Conservation (phyloP, 2,888 invertebrate genomes). For the Sympetrum striolatum region DNA sequence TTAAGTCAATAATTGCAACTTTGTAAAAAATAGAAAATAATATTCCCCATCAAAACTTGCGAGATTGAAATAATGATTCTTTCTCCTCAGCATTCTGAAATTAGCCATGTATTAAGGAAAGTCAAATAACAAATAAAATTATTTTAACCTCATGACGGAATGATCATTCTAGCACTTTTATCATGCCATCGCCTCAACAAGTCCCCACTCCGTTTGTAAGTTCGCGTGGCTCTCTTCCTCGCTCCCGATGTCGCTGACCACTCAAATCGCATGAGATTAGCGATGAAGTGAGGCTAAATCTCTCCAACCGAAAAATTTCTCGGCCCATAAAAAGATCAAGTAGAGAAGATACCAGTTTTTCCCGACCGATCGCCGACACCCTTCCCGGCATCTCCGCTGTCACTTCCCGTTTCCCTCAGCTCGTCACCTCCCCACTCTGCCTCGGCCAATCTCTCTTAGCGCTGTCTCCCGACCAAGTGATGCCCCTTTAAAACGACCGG, state of each 20-base stretch:
- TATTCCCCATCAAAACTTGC: no score
- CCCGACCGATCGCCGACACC: not conserved
- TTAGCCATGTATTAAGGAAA: no score
- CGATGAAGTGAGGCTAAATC: not conserved
- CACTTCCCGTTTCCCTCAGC: not conserved
- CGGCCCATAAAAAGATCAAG: not conserved
- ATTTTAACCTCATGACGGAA: no score
- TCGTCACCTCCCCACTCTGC: not conserved
- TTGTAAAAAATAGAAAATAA: no score
- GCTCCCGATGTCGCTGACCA: not conserved
- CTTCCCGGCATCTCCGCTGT: not conserved
- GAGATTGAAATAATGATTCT: no score
- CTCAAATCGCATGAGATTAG: not conserved
- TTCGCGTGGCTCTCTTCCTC: no score
- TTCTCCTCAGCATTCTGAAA: no score
- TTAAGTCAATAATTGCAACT: no score
- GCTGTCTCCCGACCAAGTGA: not conserved
- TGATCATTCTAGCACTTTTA: no score
- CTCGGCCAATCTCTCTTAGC: not conserved
- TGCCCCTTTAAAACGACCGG: not conserved
- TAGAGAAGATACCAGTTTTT: not conserved
- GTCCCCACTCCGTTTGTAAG: no score
- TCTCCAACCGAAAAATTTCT: not conserved
- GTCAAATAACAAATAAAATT: no score
- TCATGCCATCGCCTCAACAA: no score